Evolutionary conservation across 1,140 invertebrate species (phyloP).

Genomic region (Saccostrea glomerata): DNA sequence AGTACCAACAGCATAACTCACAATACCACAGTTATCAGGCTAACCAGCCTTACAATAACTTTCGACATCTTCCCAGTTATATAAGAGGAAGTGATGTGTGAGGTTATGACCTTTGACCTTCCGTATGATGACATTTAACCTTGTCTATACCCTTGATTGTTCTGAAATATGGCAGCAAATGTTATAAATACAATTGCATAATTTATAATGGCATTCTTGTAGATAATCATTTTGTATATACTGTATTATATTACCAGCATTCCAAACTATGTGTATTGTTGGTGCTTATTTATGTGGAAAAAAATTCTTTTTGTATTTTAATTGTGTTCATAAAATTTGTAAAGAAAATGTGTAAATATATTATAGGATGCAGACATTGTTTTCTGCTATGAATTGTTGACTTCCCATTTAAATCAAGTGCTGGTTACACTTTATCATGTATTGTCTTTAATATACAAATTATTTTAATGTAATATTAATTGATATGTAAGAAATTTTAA

Average conservation of each 20-base stretch:
- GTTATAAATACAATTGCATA: conserved; percentile 2
- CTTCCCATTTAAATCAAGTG: neutral
- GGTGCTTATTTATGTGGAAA: conserved; percentile 21
- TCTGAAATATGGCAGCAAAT: conserved; percentile 5
- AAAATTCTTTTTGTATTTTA: neutral
- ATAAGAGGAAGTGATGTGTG: conserved; percentile 73
- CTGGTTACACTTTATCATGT: neutral
- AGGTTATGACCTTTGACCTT: conserved; percentile 1
- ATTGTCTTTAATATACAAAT: neutral
- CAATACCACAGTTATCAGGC: conserved; percentile 24
- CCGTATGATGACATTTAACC: too few relatives aligned
- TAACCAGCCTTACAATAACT: conserved; percentile 52
- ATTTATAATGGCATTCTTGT: conserved; percentile 34
- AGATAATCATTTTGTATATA: conserved; percentile 1
- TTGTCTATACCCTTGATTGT: neutral
- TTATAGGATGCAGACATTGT: neutral
- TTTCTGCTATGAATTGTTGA: neutral
- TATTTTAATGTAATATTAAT: neutral
- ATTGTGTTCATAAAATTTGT: conserved; percentile 16
- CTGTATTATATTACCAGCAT: conserved; percentile 1
- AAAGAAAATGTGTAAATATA: neutral
- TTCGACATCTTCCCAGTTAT: conserved; percentile 58
- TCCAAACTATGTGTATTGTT: neutral
- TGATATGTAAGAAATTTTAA: neutral
- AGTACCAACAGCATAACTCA: conserved; percentile 10